Evolutionary conservation across 2,113 vertebrate genomes (phyloP), one percentile per base, ranked within the genome.

Genomic region (Trinectes maculatus): DNA sequence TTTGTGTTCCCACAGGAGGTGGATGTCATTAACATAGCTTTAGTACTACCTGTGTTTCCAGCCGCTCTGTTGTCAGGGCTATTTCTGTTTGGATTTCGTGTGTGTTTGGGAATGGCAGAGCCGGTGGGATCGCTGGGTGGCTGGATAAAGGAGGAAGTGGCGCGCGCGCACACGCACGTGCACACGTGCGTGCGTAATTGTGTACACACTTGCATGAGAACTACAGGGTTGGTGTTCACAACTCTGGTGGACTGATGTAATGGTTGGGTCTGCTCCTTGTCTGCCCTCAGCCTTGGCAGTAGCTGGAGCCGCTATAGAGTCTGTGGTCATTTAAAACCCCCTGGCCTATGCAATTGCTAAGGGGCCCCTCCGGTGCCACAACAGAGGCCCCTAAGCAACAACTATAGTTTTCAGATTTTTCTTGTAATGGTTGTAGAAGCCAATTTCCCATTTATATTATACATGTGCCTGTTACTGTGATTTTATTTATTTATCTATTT

Each of bases 1-100:
- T 88, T 89, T 85, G 79, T 88, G 84, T 90, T 90, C 89, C 89
- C 87, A 87, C 82, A 83, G 87, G 87, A 90, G 81, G 71, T 89
- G 90, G 89, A 91, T 90, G 85, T 87, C 84, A 91, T 92, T 92
- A 92, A 90, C 90, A 87, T 89, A 85, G 88, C 79, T 87, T 86
- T 84, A 76, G 68, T 88, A 85, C 80, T 90, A 83, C 83, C 80
- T 91, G 87, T 88, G 86, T 90, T 89, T 89, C 75, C 76, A 79
- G 73, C 63, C 67, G 52, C 76, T 21, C 49, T 15, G 85, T 90
- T 73, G 84, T 87, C 89, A 89, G 78, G 87, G 82, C 76, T 74
- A 85, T 83, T 60, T 73, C 58, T 88, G 77, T 87, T 84, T 87
- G 73, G 74, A 73, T 75, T 76, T 71, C 62, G 70, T 71, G 56